phyloP scores from a whole-genome alignment of 2,113 vertebrate species.

The Sander lucioperca region DNA sequence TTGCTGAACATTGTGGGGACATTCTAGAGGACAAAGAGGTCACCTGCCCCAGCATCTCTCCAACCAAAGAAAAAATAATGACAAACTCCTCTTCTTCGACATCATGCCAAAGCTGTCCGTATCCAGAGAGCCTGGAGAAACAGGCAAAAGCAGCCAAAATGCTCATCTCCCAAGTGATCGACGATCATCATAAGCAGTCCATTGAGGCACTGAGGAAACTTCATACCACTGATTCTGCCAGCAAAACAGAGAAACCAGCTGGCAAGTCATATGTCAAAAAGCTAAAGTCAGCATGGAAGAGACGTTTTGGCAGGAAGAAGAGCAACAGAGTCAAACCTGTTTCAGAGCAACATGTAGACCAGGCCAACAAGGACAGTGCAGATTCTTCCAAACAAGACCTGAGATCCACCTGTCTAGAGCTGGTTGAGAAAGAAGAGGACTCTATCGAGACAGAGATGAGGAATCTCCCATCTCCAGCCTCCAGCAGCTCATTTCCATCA shows the following conservation, averaged over 20 bases:
- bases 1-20: background rate
- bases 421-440: no score
- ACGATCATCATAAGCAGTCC: background rate
- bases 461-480: no score
- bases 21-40: background rate
- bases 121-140: background rate
- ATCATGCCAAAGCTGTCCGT: background rate
- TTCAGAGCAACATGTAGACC: no score
- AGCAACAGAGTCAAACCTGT: no score
- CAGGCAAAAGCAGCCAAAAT: background rate
- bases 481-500: no score
- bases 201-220: background rate
- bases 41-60: background rate
- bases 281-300: no score
- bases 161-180: no score
- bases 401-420: no score
- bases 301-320: no score
- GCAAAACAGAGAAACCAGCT: background rate
- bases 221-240: background rate
- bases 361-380: no score
- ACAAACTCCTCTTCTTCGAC: background rate
- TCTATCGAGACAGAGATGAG: no score
- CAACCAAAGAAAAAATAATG: background rate
- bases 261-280: background rate
- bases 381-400: no score